phyloP scores from a whole-genome alignment of 1,140 invertebrate species.

The Pseudobourletiella spinata region DNA sequence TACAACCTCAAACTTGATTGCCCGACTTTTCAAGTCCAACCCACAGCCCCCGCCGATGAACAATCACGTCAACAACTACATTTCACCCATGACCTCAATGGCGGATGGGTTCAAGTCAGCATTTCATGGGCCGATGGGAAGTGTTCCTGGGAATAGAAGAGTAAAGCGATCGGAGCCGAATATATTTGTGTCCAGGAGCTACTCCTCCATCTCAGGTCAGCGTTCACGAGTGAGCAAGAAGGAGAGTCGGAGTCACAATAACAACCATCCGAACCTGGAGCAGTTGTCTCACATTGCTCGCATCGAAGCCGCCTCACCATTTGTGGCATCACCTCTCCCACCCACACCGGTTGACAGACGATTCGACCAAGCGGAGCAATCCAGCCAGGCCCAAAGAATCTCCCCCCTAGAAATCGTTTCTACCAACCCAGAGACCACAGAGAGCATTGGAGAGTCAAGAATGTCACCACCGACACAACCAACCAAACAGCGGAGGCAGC shows the following conservation, averaged over 20 bases:
- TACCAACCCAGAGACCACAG: not conserved
- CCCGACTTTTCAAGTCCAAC: conserved; percentile 23
- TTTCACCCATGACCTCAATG: conserved; percentile 15
- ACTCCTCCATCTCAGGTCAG: conserved; percentile 2
- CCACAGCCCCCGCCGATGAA: conserved; percentile 6
- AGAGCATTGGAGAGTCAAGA: not conserved
- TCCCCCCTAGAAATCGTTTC: not conserved
- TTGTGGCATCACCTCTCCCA: not conserved
- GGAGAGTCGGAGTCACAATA: not conserved
- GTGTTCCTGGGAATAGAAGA: conserved; percentile 29
- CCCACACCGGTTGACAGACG: not conserved
- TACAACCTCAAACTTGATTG: conserved; percentile 17
- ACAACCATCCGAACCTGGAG: not conserved
- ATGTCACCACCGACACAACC: not conserved
- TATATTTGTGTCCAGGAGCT: conserved; percentile 23
- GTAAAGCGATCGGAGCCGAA: conserved; percentile 6
- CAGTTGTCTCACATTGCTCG: not conserved
- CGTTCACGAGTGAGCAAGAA: not conserved
- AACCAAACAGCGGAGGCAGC: not conserved
- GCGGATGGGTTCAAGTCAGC: not conserved
- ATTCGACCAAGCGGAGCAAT: not conserved
- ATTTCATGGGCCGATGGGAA: conserved; percentile 5
- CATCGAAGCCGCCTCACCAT: not conserved
- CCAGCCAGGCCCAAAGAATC: not conserved
- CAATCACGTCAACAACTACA: conserved; percentile 18